Evolutionary conservation across 2,797 vertebrate genomes (phyloP).

Genomic region (Intellagama lesueurii): DNA sequence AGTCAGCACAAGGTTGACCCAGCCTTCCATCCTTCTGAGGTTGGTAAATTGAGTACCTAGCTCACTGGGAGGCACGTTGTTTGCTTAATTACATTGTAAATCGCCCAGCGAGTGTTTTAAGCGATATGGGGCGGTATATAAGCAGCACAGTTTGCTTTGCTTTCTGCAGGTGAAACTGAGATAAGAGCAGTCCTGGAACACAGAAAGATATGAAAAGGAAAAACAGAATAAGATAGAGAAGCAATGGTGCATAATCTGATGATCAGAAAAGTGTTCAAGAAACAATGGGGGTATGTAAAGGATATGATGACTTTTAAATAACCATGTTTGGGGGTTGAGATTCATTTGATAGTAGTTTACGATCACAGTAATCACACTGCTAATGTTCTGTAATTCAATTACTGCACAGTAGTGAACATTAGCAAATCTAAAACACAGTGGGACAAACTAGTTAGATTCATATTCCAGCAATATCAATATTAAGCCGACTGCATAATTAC

Average conservation of each 20-base stretch:
- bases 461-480: conserved; percentile 68
- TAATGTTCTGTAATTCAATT: conserved; percentile 80
- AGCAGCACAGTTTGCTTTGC: too few species aligned
- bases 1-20: too few species aligned
- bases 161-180: too few species aligned
- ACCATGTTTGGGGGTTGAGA: conserved; percentile 56
- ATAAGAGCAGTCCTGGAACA: background rate
- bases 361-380: conserved; percentile 70
- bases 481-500: conserved; percentile 73
- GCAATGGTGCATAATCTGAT: background rate
- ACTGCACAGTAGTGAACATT: conserved; percentile 70
- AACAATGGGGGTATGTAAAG: background rate
- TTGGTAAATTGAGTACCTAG: too few species aligned
- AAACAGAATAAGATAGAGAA: background rate
- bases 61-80: too few species aligned
- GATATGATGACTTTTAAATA: conserved; percentile 45
- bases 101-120: too few species aligned
- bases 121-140: too few species aligned
- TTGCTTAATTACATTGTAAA: too few species aligned
- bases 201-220: too few species aligned
- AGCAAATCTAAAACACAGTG: conserved; percentile 71
- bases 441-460: conserved; percentile 68
- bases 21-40: too few species aligned
- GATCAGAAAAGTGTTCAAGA: background rate
- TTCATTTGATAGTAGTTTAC: conserved; percentile 68